Evolutionary conservation across 2,888 invertebrate genomes (phyloP).

Genomic region (Drosophila multiciliata): DNA sequence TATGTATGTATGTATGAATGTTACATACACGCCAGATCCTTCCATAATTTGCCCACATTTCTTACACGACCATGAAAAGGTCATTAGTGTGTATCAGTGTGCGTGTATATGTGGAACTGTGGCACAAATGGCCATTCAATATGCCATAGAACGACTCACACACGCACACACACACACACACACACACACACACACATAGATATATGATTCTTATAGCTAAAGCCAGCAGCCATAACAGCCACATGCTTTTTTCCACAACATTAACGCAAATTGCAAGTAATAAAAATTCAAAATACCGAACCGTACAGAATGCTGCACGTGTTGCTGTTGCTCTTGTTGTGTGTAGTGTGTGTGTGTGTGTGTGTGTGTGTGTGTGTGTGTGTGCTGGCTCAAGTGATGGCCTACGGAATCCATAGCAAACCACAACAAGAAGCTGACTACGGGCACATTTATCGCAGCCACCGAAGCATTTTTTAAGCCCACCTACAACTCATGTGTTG

Average conservation of each 20-base stretch:
- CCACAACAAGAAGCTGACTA: constrained; percentile 68
- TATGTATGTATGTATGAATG: not conserved
- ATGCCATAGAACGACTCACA: constrained; percentile 61
- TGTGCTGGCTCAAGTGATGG: constrained; percentile 49
- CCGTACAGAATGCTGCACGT: constrained; percentile 73
- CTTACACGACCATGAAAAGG: constrained; percentile 80
- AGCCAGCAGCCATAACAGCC: constrained; percentile 79
- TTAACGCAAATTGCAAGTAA: constrained; percentile 83
- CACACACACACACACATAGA: constrained; percentile 19
- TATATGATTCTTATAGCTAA: constrained; percentile 45
- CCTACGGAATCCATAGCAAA: constrained; percentile 60
- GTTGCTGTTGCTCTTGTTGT: constrained; percentile 57
- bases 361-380: constrained; percentile 3
- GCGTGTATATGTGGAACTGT: constrained; percentile 49
- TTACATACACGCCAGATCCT: constrained; percentile 46
- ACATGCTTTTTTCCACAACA: constrained; percentile 82
- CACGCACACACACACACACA: constrained; percentile 4
- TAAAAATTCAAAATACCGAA: constrained; percentile 82
- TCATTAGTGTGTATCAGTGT: constrained; percentile 74
- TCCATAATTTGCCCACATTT: constrained; percentile 80
- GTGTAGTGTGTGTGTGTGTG: constrained; percentile 13
- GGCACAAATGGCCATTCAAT: constrained; percentile 80
- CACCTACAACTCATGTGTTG: constrained; percentile 50
- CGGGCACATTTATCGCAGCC: constrained; percentile 74
- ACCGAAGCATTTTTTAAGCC: constrained; percentile 73